Percentiles rank a stretch among this genome's conserved stretches.
phyloP scores from a whole-genome alignment of 2,888 invertebrate genomes.

The Plebejus melissa region DNA sequence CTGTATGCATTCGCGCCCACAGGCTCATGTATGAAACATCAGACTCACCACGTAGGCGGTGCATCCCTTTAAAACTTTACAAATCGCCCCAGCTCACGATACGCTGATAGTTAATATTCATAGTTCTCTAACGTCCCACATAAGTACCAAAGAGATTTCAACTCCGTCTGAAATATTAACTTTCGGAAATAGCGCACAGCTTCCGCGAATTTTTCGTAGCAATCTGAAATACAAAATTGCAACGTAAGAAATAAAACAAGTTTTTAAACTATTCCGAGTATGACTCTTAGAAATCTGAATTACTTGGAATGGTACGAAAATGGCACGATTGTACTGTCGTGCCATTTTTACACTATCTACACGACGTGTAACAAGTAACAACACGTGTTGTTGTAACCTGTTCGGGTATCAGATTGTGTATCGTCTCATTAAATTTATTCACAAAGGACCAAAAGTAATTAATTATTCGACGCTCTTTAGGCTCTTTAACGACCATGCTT shows the following conservation, averaged over 20 bases:
- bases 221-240: background rate
- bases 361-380: too few relatives aligned
- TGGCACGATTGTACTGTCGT: background rate
- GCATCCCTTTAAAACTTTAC: conserved; percentile 22
- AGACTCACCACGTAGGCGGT: background rate
- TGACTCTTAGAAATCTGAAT: background rate
- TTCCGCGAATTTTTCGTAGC: background rate
- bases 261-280: background rate
- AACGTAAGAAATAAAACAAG: background rate
- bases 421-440: background rate
- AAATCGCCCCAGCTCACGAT: background rate
- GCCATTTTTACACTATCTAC: background rate
- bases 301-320: background rate
- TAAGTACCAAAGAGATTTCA: conserved; percentile 6
- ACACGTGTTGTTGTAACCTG: background rate
- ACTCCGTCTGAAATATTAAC: background rate
- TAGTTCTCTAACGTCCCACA: conserved; percentile 1
- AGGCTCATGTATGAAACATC: conserved; percentile 25
- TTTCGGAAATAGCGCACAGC: background rate
- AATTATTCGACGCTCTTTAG: background rate
- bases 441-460: background rate
- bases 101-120: conserved; percentile 14
- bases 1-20: conserved; percentile 20
- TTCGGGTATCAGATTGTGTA: background rate
- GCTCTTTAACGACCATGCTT: background rate